phyloP scores from a whole-genome alignment of 1,140 invertebrate species.

The Acyrthosiphon pisum region DNA sequence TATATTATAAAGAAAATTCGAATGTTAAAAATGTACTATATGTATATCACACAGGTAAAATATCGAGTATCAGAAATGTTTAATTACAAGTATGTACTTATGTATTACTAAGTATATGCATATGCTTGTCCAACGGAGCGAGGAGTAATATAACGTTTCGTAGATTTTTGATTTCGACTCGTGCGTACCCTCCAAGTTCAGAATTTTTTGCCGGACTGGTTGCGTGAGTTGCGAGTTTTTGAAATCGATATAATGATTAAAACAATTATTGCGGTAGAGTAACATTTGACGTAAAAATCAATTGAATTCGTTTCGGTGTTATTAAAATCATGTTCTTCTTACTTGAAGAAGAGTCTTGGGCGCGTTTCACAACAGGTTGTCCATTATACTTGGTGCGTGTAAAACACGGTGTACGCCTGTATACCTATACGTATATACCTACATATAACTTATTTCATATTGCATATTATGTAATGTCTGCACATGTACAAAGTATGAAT shows the following conservation, averaged over 20 bases:
- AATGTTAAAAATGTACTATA: too few relatives aligned
- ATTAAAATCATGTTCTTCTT: neutral
- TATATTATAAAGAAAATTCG: too few relatives aligned
- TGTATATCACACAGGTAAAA: too few relatives aligned
- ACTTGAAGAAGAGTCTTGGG: neutral
- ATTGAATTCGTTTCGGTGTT: neutral
- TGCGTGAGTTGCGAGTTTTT: neutral
- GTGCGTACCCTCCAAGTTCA: neutral
- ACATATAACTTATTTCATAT: neutral
- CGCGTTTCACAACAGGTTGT: neutral
- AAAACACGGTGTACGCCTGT: neutral
- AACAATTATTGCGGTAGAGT: neutral
- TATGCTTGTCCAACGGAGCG: too few relatives aligned
- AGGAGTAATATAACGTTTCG: too few relatives aligned
- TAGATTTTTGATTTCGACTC: neutral
- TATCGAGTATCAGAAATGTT: too few relatives aligned
- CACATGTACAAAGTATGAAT: neutral
- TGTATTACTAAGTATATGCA: too few relatives aligned
- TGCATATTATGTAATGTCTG: neutral
- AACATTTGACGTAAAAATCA: neutral
- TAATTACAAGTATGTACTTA: too few relatives aligned
- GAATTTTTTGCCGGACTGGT: neutral
- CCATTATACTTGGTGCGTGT: neutral
- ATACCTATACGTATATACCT: neutral
- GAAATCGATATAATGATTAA: neutral